Conservation (phyloP, 2,113 vertebrate species). For the Brachypodius melanocephalos region DNA sequence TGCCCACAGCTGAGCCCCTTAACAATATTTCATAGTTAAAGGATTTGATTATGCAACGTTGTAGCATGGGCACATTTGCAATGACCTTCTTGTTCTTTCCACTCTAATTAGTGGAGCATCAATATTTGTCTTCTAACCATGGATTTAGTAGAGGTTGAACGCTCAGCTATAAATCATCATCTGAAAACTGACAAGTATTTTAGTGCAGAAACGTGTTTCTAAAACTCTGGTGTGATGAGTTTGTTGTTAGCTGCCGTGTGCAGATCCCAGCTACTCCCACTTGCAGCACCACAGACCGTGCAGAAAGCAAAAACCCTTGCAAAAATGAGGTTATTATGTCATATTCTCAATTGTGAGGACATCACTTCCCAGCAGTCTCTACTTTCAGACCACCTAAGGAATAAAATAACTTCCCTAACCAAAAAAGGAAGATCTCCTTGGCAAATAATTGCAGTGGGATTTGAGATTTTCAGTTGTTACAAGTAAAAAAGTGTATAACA, state of each 20-base stretch:
- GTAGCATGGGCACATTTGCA: not conserved
- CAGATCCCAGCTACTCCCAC: not conserved
- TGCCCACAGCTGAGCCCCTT: not conserved
- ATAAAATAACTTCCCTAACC: not conserved
- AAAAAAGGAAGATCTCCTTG: not conserved
- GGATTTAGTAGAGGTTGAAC: constrained; percentile 5
- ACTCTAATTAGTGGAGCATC: not conserved
- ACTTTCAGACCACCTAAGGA: not conserved
- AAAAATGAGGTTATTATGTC: not conserved
- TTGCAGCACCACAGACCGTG: too few species aligned
- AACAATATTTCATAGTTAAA: not conserved
- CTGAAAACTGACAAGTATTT: not conserved
- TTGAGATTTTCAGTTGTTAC: not conserved
- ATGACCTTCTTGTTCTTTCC: not conserved
- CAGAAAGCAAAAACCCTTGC: not conserved
- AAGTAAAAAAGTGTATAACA: not conserved
- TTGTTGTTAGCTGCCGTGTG: not conserved
- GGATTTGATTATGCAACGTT: not conserved
- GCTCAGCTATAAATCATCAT: constrained; percentile 1
- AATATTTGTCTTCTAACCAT: not conserved
- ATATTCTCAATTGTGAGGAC: not conserved
- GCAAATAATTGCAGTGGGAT: not conserved
- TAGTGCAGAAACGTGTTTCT: not conserved
- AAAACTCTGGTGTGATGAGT: not conserved
- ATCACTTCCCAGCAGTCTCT: not conserved